phyloP scores from a whole-genome alignment of 2,113 vertebrate genomes.

The Gallinago jamesoni region DNA sequence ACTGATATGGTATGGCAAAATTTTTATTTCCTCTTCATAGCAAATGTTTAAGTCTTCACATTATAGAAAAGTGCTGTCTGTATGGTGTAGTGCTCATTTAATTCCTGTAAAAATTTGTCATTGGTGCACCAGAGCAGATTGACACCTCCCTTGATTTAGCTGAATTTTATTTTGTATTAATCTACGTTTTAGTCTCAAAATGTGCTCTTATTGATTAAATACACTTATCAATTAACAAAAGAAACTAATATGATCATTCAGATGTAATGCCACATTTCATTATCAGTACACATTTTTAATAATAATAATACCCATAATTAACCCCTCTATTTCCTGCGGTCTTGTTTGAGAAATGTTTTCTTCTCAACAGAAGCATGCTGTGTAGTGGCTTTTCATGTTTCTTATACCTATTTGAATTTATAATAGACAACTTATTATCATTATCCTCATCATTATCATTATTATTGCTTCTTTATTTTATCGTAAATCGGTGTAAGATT shows the following conservation, averaged over 20 bases:
- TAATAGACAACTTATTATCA: neutral
- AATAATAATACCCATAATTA: neutral
- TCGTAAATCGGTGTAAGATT: neutral
- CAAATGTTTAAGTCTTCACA: neutral
- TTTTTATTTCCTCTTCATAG: neutral
- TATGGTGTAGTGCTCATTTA: fast-evolving
- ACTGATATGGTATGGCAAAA: conserved; percentile 78
- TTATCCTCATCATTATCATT: neutral
- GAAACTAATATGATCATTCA: neutral
- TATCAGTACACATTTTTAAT: neutral
- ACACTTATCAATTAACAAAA: neutral
- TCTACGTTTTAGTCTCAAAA: neutral
- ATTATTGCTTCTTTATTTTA: neutral
- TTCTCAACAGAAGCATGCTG: neutral
- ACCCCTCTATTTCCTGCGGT: neutral
- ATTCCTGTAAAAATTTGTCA: neutral
- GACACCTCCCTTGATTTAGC: neutral
- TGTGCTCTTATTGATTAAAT: neutral
- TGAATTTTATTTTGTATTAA: neutral
- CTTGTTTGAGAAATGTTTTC: neutral
- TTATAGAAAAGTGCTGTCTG: fast-evolving
- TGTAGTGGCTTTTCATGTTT: neutral
- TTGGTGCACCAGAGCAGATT: neutral
- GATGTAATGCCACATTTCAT: neutral
- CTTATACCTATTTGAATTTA: neutral